phyloP scores from a whole-genome alignment of 2,888 invertebrate species.

The Trachelus tabidus region DNA sequence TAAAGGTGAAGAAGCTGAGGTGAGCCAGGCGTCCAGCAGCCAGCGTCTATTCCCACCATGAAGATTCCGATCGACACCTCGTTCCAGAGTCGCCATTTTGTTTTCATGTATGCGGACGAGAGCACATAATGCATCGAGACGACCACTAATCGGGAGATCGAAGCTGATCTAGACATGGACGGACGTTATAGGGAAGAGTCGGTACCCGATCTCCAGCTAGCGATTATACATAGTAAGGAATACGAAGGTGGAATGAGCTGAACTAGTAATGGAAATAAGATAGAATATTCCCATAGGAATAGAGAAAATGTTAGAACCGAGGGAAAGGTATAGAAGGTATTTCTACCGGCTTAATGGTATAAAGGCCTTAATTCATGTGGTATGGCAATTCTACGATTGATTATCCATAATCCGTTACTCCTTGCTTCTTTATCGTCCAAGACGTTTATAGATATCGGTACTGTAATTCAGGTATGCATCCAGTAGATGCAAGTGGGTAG shows the following conservation, averaged over 20 bases:
- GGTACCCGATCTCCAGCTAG: neutral
- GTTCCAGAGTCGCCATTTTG: constrained; percentile 4
- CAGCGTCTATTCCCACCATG: neutral
- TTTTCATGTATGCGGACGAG: neutral
- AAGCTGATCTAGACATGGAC: neutral
- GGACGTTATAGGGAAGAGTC: neutral
- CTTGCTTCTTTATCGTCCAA: neutral
- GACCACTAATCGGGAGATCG: neutral
- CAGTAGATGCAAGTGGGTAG: neutral
- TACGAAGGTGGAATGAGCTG: neutral
- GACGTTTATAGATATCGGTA: neutral
- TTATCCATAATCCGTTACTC: neutral
- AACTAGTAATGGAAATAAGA: neutral
- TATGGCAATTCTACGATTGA: neutral
- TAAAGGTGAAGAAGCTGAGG: neutral
- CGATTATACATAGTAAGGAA: neutral
- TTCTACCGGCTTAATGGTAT: neutral
- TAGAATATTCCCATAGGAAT: neutral
- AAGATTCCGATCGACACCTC: constrained; percentile 6
- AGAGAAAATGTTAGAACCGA: neutral
- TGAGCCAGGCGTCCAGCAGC: neutral
- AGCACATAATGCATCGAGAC: constrained; percentile 2
- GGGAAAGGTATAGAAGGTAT: neutral
- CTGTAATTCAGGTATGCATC: neutral
- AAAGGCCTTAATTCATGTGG: neutral